Conservation (phyloP, 2,113 vertebrate genomes). For the Cricetomys ansorgei region DNA sequence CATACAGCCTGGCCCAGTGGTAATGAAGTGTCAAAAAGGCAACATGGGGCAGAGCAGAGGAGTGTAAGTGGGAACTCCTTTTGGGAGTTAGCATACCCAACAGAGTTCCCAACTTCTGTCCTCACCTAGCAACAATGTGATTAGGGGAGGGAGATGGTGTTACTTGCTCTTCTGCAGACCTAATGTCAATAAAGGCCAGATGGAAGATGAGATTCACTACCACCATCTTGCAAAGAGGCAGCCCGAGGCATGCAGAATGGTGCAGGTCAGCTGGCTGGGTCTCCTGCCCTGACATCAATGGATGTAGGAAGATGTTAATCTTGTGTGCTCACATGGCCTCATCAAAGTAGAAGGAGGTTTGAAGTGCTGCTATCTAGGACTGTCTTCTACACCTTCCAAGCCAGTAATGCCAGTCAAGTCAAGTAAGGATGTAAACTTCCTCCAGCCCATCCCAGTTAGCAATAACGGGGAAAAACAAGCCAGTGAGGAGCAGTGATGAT, state of each 20-base stretch:
- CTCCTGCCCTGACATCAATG: not conserved
- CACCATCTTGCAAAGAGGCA: not conserved
- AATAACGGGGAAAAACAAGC: not conserved
- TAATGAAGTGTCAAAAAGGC: conserved; percentile 18
- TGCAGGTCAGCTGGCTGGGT: not conserved
- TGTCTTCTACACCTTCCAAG: not conserved
- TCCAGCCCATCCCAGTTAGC: not conserved
- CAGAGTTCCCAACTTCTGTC: not conserved
- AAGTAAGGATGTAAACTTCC: not conserved
- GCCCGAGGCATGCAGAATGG: not conserved
- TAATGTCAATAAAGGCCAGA: not conserved
- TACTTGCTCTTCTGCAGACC: not conserved
- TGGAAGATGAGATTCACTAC: not conserved
- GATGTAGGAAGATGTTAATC: not conserved
- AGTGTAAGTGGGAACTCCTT: not conserved
- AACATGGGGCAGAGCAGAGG: not conserved
- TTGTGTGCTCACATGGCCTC: not conserved
- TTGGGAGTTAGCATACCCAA: not conserved
- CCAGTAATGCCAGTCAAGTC: not conserved
- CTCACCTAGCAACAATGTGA: not conserved
- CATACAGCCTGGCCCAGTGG: not conserved
- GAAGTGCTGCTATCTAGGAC: not conserved
- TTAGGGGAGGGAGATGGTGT: not conserved
- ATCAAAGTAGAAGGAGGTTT: not conserved
- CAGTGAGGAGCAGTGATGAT: not conserved